A percentile compares a stretch with the other conserved stretches of the same genome.
phyloP scores from a whole-genome alignment of 2,113 vertebrate species.

The Platysternon megacephalum region DNA sequence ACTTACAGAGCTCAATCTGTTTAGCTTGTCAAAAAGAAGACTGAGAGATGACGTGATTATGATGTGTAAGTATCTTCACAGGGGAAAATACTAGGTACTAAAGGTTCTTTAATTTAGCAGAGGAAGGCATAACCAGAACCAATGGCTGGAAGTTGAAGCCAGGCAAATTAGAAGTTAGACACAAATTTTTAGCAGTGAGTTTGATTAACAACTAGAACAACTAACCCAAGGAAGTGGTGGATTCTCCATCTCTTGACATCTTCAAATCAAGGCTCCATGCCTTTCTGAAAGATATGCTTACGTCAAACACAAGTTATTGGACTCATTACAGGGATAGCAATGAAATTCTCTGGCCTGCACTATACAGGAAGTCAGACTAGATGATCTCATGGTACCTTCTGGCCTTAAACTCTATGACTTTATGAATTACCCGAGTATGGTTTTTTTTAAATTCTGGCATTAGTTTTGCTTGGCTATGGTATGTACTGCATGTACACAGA shows the following conservation, averaged over 20 bases:
- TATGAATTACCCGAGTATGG: conserved; percentile 17
- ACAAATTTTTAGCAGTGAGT: neutral
- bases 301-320: neutral
- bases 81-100: neutral
- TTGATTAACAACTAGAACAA: neutral
- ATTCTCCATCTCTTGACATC: conserved; percentile 8
- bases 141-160: neutral
- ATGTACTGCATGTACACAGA: neutral
- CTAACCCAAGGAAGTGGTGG: neutral
- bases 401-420: neutral
- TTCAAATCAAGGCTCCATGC: neutral
- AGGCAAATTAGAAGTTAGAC: neutral
- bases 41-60: neutral
- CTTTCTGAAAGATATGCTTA: neutral
- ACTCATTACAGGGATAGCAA: conserved; percentile 11
- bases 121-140: neutral
- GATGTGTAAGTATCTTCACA: neutral
- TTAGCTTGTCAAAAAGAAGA: neutral
- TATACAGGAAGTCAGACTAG: neutral
- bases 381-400: neutral
- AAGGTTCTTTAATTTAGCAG: neutral
- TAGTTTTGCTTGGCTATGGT: neutral
- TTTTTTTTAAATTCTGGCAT: neutral
- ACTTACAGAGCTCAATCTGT: neutral
- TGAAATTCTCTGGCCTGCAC: neutral